Conservation (phyloP, 2,113 vertebrate species). For the Lagopus leucura region DNA sequence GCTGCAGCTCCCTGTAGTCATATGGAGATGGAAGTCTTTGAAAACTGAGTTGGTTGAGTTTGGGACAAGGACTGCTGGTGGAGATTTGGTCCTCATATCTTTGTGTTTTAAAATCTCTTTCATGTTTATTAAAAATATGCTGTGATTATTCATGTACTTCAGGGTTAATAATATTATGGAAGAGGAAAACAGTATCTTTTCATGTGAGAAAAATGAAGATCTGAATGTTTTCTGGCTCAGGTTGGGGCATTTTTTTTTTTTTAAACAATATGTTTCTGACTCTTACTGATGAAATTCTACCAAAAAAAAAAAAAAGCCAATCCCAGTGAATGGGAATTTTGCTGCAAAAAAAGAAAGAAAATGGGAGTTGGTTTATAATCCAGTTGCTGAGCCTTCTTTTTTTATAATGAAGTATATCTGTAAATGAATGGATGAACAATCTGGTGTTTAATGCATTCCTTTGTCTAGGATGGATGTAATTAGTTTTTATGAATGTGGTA, state of each 20-base stretch:
- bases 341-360: neutral
- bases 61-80: neutral
- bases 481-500: conserved; percentile 6
- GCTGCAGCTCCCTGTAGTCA: neutral
- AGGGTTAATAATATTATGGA: neutral
- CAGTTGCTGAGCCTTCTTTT: neutral
- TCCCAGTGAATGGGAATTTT: neutral
- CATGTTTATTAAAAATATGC: neutral
- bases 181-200: neutral
- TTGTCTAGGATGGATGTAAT: conserved; percentile 27
- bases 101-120: neutral
- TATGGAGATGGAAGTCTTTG: neutral
- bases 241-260: neutral
- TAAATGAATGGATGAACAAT: neutral
- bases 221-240: neutral
- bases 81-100: neutral
- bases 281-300: neutral
- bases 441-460: neutral
- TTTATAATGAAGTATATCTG: neutral
- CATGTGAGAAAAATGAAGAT: neutral
- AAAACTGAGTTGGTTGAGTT: neutral
- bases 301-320: neutral
- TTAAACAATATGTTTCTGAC: neutral
- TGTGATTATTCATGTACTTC: neutral
- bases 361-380: conserved; percentile 2